A percentile compares a stretch with the other conserved stretches of the same genome.
phyloP scores from a whole-genome alignment of 2,888 invertebrate genomes.

The Notodonta ziczac region DNA sequence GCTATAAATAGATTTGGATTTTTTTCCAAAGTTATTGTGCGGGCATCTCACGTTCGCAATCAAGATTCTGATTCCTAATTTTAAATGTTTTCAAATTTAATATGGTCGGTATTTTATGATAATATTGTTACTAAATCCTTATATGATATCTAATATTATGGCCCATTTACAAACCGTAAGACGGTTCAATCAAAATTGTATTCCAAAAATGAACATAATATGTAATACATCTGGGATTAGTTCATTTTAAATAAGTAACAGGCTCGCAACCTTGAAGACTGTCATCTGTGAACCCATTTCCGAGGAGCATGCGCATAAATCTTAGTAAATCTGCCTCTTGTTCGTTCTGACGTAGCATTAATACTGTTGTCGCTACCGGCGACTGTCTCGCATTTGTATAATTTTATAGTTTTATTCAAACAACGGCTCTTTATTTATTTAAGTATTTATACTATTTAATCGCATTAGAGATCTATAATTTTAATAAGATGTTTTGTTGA shows the following conservation, averaged over 20 bases:
- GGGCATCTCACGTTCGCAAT: not conserved
- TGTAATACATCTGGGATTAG: slow-evolving; percentile 20
- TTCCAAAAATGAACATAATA: slow-evolving; percentile 5
- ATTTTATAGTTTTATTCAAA: slow-evolving; percentile 25
- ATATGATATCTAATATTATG: not conserved
- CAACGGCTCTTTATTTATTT: slow-evolving; percentile 37
- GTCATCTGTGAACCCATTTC: slow-evolving; percentile 47
- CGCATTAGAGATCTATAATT: slow-evolving; percentile 28
- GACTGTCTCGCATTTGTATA: slow-evolving; percentile 20
- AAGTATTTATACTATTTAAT: slow-evolving; percentile 27
- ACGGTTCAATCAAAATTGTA: no score
- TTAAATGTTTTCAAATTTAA: not conserved
- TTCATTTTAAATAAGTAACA: slow-evolving; percentile 37
- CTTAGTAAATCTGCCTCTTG: slow-evolving; percentile 60
- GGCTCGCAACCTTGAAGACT: slow-evolving; percentile 57
- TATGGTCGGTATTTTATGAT: not conserved
- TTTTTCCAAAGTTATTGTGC: not conserved
- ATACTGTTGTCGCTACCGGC: slow-evolving; percentile 44
- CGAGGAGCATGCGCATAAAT: slow-evolving; percentile 63
- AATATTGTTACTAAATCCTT: not conserved
- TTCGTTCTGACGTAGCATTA: slow-evolving; percentile 43
- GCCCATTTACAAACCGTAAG: not conserved
- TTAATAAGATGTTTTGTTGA: slow-evolving; percentile 20
- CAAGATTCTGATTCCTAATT: not conserved
- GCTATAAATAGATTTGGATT: not conserved